phyloP scores from a whole-genome alignment of 2,797 vertebrate genomes.

The Sebastiscus albofasciatus region DNA sequence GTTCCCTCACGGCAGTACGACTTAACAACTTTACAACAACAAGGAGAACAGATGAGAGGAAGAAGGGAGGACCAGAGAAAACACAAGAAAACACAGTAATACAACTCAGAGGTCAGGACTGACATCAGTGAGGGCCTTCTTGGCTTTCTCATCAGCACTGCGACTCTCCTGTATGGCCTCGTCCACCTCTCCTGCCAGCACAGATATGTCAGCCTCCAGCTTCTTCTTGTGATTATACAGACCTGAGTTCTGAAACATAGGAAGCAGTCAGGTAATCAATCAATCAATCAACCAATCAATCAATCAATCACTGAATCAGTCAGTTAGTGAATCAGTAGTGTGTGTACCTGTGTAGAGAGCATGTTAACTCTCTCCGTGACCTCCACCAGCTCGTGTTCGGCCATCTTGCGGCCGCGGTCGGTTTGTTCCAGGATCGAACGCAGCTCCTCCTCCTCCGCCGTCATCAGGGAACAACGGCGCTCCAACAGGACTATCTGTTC shows the following conservation, averaged over 20 bases:
- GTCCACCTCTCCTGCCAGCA: conserved; percentile 66
- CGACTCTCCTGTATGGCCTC: conserved; percentile 57
- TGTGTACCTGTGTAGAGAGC: conserved; percentile 87
- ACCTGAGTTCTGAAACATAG: conserved; percentile 47
- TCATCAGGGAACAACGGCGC: conserved; percentile 86
- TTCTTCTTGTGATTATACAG: conserved; percentile 71
- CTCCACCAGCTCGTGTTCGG: conserved; percentile 91
- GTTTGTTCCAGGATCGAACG: conserved; percentile 86
- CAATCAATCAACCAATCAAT: not conserved
- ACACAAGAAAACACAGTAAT: not conserved
- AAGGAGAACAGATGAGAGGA: not conserved
- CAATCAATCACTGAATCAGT: not conserved
- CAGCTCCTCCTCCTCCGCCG: conserved; percentile 88
- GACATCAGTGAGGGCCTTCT: conserved; percentile 74
- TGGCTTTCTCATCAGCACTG: conserved; percentile 67
- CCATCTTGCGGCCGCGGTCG: conserved; percentile 86
- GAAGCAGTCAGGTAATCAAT: not conserved
- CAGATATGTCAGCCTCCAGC: conserved; percentile 62
- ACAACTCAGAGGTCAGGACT: conserved; percentile 26
- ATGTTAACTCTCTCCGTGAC: conserved; percentile 87
- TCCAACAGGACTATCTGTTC: conserved; percentile 89
- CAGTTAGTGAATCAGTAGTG: not conserved
- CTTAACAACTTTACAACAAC: not conserved
- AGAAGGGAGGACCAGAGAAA: not conserved
- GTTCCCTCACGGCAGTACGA: not conserved